These are phyloP conservation scores for Pseudonaja textilis DNA, from an alignment of 2,113 vertebrate species.

Conservation along the genomic window DNA sequence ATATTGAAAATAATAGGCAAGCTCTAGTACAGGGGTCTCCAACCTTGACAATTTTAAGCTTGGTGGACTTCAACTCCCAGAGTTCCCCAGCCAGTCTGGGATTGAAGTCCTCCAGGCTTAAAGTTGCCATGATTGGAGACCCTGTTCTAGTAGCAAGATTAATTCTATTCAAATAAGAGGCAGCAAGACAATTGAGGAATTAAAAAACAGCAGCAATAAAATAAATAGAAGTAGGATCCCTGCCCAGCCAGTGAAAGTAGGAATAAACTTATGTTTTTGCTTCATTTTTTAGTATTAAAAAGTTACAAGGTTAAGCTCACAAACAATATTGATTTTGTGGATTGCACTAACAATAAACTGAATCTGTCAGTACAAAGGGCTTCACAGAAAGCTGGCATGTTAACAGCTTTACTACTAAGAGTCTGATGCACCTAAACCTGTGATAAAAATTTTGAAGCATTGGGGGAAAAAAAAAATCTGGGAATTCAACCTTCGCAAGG, in stretches of 20 bases:
- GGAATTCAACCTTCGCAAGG: background rate
- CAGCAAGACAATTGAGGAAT: background rate
- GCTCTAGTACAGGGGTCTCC: background rate
- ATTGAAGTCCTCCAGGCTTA: no score
- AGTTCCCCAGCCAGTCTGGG: no score
- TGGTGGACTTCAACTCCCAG: no score
- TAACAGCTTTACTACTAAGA: slow-evolving; percentile 32
- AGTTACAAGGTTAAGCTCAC: background rate
- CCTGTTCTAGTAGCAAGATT: background rate
- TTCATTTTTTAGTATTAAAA: background rate
- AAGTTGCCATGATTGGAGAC: no score
- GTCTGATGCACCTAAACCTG: slow-evolving; percentile 13
- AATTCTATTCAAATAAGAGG: slow-evolving; percentile 7
- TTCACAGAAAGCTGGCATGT: slow-evolving; percentile 19
- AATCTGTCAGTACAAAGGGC: slow-evolving; percentile 16
- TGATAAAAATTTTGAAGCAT: slow-evolving; percentile 6
- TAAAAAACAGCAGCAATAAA: background rate
- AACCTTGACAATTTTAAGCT: no score
- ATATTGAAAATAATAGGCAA: background rate
- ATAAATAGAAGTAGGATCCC: background rate
- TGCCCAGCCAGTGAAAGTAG: background rate
- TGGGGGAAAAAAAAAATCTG: slow-evolving; percentile 21
- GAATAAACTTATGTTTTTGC: background rate
- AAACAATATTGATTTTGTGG: background rate
- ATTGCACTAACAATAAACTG: background rate